Evolutionary conservation across 2,888 invertebrate species (phyloP).

Genomic region (Lepetodrilus schrolli): DNA sequence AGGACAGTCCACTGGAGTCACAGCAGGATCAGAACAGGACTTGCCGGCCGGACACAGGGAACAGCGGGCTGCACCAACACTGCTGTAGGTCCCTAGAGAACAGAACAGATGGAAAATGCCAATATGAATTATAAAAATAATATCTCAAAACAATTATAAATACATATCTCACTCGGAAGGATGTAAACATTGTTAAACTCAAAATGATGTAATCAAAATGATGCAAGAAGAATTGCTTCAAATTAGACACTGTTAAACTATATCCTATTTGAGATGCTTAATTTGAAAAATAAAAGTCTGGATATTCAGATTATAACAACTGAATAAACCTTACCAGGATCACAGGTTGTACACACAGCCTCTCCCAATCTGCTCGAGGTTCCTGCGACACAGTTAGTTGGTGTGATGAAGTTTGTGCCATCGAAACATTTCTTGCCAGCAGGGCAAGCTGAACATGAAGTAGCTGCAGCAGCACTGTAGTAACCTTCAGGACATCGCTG

Average conservation of each 20-base stretch:
- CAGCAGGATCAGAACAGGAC: conserved; percentile 50
- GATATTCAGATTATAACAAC: too few species aligned
- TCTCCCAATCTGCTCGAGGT: conserved; percentile 56
- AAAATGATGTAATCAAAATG: too few species aligned
- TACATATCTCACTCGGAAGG: not conserved
- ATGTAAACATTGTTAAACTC: too few species aligned
- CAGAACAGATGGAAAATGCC: not conserved
- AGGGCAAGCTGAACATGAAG: conserved; percentile 64
- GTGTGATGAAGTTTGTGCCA: conserved; percentile 50
- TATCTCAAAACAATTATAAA: not conserved
- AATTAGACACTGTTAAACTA: too few species aligned
- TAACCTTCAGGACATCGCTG: conserved; percentile 61
- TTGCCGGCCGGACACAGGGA: conserved; percentile 68
- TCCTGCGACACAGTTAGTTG: conserved; percentile 58
- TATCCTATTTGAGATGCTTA: too few species aligned
- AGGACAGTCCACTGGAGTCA: conserved; percentile 51
- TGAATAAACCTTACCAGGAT: conserved; percentile 48
- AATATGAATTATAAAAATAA: not conserved
- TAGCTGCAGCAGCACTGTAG: conserved; percentile 58
- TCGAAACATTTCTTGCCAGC: conserved; percentile 66
- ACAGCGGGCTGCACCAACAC: conserved; percentile 56
- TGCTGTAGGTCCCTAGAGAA: conserved; percentile 60
- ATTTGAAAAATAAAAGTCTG: too few species aligned
- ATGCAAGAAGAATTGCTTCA: too few species aligned
- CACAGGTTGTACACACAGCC: conserved; percentile 53